Conservation (phyloP, 2,797 vertebrate genomes). For the Falco columbarius region DNA sequence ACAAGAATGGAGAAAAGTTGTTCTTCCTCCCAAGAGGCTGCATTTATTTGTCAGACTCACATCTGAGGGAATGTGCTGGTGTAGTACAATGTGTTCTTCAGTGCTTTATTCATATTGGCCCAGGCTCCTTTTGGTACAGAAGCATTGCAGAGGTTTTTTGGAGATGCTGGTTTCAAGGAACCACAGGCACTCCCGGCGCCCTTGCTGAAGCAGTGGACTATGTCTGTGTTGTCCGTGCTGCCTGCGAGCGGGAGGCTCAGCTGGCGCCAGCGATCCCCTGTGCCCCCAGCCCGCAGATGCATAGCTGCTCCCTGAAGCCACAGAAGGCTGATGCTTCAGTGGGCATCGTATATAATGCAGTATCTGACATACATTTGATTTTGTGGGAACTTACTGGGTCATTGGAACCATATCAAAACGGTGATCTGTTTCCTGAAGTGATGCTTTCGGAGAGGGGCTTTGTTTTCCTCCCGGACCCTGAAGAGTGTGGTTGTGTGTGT, state of each 20-base stretch:
- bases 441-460: neutral
- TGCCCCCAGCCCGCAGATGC: neutral
- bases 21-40: neutral
- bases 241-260: neutral
- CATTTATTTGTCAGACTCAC: neutral
- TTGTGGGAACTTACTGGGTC: neutral
- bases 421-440: neutral
- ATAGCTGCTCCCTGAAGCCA: neutral
- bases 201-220: fast-evolving
- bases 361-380: neutral
- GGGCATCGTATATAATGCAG: fast-evolving
- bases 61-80: neutral
- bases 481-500: fast-evolving
- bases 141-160: neutral
- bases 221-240: neutral
- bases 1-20: neutral
- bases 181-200: neutral
- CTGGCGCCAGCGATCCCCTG: neutral
- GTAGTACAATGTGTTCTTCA: neutral
- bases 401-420: neutral
- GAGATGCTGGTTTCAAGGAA: neutral
- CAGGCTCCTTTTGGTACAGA: neutral
- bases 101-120: neutral
- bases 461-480: neutral
- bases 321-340: neutral